Evolutionary conservation across 2,797 vertebrate species (phyloP), one percentile per base, ranked within the genome.

Genomic region (Hydrophis major): DNA sequence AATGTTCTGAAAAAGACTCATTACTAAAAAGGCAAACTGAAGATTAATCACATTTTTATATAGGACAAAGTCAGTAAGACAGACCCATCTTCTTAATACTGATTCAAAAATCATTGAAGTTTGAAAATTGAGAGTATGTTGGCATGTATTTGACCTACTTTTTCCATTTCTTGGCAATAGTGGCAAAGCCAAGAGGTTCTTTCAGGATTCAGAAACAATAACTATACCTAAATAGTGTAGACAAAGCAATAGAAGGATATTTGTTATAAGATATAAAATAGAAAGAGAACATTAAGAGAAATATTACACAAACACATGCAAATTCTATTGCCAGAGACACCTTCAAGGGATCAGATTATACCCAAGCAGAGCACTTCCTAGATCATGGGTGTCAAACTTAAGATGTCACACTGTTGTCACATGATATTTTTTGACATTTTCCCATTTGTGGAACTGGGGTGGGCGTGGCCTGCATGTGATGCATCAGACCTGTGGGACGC

Each of bases 401-500:
- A 6, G 1, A 18, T 0, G 3, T 61, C 60, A 61, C 3, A 0
- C 10, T 61, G 60, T 22, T 1, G 0, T 61, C 8, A 27, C 25
- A 12, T 61, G 60, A 61, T 1, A 1, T 61, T 27, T 61, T 10
- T 10, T 27, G 25, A 27, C 10, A 20, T 61, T 61, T 61, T 27
- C 60, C 25, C 10, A 63, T 63, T 63, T 7, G 1, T 25, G 25
- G 10, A 28, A 27, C 10, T 63, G 61, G 10, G 10, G 3, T 63
- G 8, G 2, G 60, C 1, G 1, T 27, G 25, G 60, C 22, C 60
- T 2, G 2, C 60, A 61, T 8, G 8, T 10, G 61, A 63, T 4
- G 27, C 10, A 28, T 28, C 61, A 10, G 0, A 27, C 1, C 61
- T 12, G 53, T 55, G 11, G 53, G 11, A 2, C 1, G 0, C 61